Evolutionary conservation across 2,797 vertebrate species (phyloP).

Genomic region (Eulemur coronatus): DNA sequence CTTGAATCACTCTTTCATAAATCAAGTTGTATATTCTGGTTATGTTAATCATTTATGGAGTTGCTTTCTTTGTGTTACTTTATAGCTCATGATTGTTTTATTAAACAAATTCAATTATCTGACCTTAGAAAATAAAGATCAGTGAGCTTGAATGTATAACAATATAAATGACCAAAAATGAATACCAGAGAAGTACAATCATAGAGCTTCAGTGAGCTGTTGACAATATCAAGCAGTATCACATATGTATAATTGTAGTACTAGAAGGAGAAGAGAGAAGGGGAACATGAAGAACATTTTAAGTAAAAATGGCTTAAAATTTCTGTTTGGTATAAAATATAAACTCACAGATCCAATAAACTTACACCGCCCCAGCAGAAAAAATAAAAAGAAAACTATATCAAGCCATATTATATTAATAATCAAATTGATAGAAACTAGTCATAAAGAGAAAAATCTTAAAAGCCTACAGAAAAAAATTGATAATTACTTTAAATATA

Average conservation of each 20-base stretch:
- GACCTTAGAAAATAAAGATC: background rate
- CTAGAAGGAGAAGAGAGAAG: background rate
- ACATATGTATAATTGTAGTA: background rate
- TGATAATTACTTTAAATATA: background rate
- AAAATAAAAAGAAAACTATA: background rate
- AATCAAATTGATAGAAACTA: background rate
- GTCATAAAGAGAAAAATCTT: background rate
- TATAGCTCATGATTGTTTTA: background rate
- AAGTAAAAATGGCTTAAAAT: background rate
- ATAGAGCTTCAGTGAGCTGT: background rate
- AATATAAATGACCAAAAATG: background rate
- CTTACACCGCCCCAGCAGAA: background rate
- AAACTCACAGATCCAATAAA: background rate
- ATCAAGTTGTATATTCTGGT: background rate
- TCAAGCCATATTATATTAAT: background rate
- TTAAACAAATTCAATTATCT: background rate
- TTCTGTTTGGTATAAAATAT: background rate
- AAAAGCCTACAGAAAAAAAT: background rate
- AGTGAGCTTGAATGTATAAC: background rate
- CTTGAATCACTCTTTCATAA: background rate
- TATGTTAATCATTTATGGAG: background rate
- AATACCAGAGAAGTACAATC: background rate
- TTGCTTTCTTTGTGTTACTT: background rate
- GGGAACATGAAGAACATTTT: background rate
- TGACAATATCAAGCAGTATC: background rate